Conservation (phyloP, 2,888 invertebrate species). For the Syritta pipiens region DNA sequence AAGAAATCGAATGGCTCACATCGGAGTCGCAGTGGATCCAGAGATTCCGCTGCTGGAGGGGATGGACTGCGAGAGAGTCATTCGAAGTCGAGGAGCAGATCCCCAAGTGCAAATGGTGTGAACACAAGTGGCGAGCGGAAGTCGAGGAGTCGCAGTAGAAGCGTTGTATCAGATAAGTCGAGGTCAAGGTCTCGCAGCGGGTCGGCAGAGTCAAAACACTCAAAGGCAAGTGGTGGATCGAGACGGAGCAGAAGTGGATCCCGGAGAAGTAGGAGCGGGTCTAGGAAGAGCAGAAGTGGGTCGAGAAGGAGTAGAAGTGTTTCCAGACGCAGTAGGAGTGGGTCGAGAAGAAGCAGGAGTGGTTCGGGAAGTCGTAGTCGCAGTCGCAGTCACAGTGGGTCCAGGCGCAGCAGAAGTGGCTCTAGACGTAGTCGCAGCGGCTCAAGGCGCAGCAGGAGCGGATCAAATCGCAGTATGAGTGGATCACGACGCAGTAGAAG, state of each 20-base stretch:
- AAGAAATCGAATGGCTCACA: slow-evolving; percentile 36
- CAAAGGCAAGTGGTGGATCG: slow-evolving; percentile 44
- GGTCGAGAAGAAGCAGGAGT: slow-evolving; percentile 71
- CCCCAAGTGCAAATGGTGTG: slow-evolving; percentile 53
- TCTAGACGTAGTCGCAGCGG: slow-evolving; percentile 72
- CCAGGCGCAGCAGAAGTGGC: slow-evolving; percentile 70
- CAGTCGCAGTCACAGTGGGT: slow-evolving; percentile 71
- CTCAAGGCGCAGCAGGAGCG: slow-evolving; percentile 72
- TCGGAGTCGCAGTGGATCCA: slow-evolving; percentile 45
- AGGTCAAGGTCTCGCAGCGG: slow-evolving; percentile 55
- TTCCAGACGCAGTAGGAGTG: slow-evolving; percentile 72
- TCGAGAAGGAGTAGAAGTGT: slow-evolving; percentile 74
- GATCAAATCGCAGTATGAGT: slow-evolving; percentile 69
- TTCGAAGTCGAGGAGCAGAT: slow-evolving; percentile 69
- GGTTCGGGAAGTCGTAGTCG: slow-evolving; percentile 70
- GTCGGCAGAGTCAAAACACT: slow-evolving; percentile 39
- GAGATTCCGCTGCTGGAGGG: slow-evolving; percentile 12
- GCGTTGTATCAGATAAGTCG: slow-evolving; percentile 44
- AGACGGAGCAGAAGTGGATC: slow-evolving; percentile 70
- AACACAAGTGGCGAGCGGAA: slow-evolving; percentile 16
- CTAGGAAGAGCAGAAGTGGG: slow-evolving; percentile 70
- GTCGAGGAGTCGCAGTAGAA: slow-evolving; percentile 69
- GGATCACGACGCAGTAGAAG: slow-evolving; percentile 73
- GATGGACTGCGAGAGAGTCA: slow-evolving; percentile 23
- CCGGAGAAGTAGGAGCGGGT: slow-evolving; percentile 70